phyloP scores from a whole-genome alignment of 2,888 invertebrate species.

The Andrena camellia region DNA sequence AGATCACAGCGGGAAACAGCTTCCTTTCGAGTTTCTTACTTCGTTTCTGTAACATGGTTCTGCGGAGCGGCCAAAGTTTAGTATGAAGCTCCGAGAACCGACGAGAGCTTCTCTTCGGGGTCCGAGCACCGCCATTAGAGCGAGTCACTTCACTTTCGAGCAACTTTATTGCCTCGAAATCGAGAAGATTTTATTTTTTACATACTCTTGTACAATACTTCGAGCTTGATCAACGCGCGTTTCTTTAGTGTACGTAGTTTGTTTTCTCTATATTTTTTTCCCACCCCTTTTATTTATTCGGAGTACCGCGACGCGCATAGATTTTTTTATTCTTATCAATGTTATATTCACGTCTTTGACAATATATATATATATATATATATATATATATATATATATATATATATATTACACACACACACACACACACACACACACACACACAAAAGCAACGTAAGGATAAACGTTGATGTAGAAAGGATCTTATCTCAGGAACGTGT shows the following conservation, averaged over 20 bases:
- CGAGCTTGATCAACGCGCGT: constrained; percentile 25
- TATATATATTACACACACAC: too few species aligned
- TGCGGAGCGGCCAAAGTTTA: constrained; percentile 17
- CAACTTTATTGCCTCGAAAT: constrained; percentile 9
- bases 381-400: constrained; percentile 15
- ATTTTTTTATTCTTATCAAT: constrained; percentile 20
- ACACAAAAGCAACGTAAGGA: constrained; percentile 22
- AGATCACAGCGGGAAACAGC: too few species aligned
- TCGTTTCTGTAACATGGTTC: neutral
- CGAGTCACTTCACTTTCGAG: neutral
- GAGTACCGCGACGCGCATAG: constrained; percentile 27
- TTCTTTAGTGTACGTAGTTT: constrained; percentile 34
- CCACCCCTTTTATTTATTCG: constrained; percentile 52
- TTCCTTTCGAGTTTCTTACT: neutral
- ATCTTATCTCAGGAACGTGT: constrained; percentile 71
- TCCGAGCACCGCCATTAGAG: neutral
- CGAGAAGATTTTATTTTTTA: constrained; percentile 52
- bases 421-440: too few species aligned
- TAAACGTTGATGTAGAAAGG: constrained; percentile 54
- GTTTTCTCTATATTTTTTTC: constrained; percentile 13
- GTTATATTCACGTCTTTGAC: constrained; percentile 6
- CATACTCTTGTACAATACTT: constrained; percentile 41
- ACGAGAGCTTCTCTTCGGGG: neutral
- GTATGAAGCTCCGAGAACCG: neutral
- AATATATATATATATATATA: constrained; percentile 13